A percentile compares a stretch with the other conserved stretches of the same genome.
These are phyloP conservation scores for Tetrax tetrax DNA, from an alignment of 2,113 vertebrate genomes.

Conservation along the genomic window DNA sequence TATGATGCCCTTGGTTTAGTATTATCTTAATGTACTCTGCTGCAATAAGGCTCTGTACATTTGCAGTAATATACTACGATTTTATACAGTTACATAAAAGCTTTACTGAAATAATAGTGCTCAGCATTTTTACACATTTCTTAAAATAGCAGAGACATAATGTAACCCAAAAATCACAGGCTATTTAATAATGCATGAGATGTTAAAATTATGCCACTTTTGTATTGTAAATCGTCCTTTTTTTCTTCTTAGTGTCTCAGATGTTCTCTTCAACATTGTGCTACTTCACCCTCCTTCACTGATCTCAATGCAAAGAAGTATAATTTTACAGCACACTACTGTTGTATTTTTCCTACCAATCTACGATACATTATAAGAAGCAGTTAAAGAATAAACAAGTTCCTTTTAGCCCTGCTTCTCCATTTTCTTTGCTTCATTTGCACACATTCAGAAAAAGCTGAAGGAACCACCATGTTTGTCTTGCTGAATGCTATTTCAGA, in stretches of 20 bases:
- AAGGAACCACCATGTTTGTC: not conserved
- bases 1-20: constrained; percentile 36
- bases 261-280: not conserved
- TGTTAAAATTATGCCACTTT: constrained; percentile 17
- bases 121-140: constrained; percentile 15
- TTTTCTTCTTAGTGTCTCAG: not conserved
- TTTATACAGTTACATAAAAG: constrained; percentile 46
- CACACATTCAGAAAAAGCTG: not conserved
- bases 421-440: not conserved
- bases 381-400: not conserved
- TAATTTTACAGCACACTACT: not conserved
- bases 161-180: not conserved
- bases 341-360: not conserved
- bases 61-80: constrained; percentile 40
- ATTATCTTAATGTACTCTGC: constrained; percentile 42
- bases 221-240: constrained; percentile 7
- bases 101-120: constrained; percentile 47
- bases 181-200: constrained; percentile 40
- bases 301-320: not conserved
- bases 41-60: constrained; percentile 39
- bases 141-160: constrained; percentile 49
- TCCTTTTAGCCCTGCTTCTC: not conserved
- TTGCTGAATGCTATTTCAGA: not conserved
- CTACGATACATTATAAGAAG: not conserved
- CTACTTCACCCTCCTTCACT: not conserved